Evolutionary conservation across 1,140 invertebrate genomes (phyloP), one percentile per base, ranked within the genome.

Genomic region (Achroia grisella): DNA sequence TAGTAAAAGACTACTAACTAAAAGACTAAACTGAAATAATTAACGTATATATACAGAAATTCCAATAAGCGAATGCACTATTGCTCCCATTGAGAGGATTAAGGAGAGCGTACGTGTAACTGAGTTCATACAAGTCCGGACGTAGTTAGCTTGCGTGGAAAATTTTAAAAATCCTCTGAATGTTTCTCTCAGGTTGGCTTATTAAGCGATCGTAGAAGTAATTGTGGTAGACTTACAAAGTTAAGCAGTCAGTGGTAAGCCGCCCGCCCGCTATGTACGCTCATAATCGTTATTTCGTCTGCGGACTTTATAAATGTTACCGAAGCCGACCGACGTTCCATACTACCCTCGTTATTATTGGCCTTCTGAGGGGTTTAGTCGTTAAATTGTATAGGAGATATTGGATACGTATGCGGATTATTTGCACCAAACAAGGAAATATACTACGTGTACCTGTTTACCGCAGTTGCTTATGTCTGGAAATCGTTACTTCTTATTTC

Each of bases 241-340:
- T 81, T 80, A 78, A 81, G 61, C 69, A 66, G 67, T 44, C 52
- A 56, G 49, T 57, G 60, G 59, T 74, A 71, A 80, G 63, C 67
- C 64, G 58, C 42, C 33, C 39, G 65, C 62, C 47, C 52, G 50
- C 50, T 53, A 41, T 63, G 54, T 61, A 64, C 59, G 54, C 62
- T 73, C 75, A 70, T 81, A 77, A 81, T 72, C 71, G 74, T 84
- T 84, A 84, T 84, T 84, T 76, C 63, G 80, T 84, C 80, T 84
- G 77, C 66, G 62, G 75, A 84, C 71, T 81, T 80, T 76, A 74
- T 72, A 71, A 72, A 69, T 70, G 71, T 69, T 58, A 61, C 52
- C 51, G 17, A 23, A 23, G 17, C 17, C 17, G 17, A 23, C 17
- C 17, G 17, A 23, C 6, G 17, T 23, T 23, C 17, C 17, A 6